These are phyloP conservation scores for Rhinichthys klamathensis DNA, from an alignment of 2,113 vertebrate species.

Conservation along the genomic window DNA sequence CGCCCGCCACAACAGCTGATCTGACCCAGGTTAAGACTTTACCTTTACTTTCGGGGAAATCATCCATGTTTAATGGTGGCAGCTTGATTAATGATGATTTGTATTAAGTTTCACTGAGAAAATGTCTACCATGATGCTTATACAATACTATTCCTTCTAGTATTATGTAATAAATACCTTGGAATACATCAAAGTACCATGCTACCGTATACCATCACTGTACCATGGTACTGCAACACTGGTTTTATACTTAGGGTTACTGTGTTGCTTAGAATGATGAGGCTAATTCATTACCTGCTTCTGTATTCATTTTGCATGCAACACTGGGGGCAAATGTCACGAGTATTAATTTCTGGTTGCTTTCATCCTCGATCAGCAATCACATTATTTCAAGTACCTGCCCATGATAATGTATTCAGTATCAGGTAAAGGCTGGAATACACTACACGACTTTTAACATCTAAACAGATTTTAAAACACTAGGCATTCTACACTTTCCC, in stretches of 20 bases:
- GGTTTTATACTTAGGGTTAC: not conserved
- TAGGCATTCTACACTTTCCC: not conserved
- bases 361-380: not conserved
- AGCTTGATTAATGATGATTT: not conserved
- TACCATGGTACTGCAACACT: not conserved
- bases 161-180: not conserved
- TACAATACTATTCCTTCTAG: not conserved
- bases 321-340: not conserved
- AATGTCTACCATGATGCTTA: not conserved
- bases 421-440: not conserved
- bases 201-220: too few species aligned
- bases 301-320: not conserved
- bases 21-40: conserved; percentile 67
- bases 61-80: not conserved
- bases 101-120: not conserved
- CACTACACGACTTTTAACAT: not conserved
- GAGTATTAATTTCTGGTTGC: not conserved
- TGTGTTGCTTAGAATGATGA: not conserved
- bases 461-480: not conserved
- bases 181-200: not conserved
- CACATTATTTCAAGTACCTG: not conserved
- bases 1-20: conserved; percentile 11
- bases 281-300: not conserved
- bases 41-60: not conserved
- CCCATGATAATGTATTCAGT: too few species aligned